These are phyloP conservation scores for Thalassophryne amazonica DNA, from an alignment of 2,797 vertebrate genomes.

Conservation along the genomic window DNA sequence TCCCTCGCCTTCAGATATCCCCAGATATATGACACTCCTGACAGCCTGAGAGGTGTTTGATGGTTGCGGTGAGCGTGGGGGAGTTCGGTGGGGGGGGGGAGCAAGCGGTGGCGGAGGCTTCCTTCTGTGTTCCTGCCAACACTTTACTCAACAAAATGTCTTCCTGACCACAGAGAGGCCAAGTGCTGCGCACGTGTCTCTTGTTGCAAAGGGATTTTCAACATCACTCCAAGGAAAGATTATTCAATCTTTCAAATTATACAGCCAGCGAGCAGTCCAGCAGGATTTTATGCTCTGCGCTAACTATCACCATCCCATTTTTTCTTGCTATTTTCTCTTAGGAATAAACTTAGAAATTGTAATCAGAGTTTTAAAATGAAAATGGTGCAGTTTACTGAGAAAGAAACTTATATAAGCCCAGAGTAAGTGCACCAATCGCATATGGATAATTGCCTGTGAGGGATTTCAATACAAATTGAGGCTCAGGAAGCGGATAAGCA, in stretches of 20 bases:
- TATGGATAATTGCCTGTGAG: constrained; percentile 80
- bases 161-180: constrained; percentile 84
- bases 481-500: constrained; percentile 78
- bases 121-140: constrained; percentile 87
- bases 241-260: constrained; percentile 70
- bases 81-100: constrained; percentile 26
- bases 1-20: constrained; percentile 83
- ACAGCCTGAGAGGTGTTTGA: constrained; percentile 77
- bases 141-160: constrained; percentile 94
- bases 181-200: constrained; percentile 48
- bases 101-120: constrained; percentile 16
- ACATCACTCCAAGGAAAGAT: constrained; percentile 55
- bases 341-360: constrained; percentile 76
- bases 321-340: constrained; percentile 58
- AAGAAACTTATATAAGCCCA: constrained; percentile 77
- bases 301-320: constrained; percentile 61
- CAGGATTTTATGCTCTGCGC: constrained; percentile 59
- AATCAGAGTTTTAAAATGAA: constrained; percentile 79
- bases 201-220: constrained; percentile 56
- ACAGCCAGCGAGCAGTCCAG: constrained; percentile 53
- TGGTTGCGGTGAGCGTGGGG: not conserved
- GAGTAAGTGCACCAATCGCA: constrained; percentile 76
- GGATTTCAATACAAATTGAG: constrained; percentile 83
- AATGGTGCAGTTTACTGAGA: constrained; percentile 75
- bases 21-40: constrained; percentile 94